Conservation (phyloP, 2,888 invertebrate genomes). For the Xestia ashworthii region DNA sequence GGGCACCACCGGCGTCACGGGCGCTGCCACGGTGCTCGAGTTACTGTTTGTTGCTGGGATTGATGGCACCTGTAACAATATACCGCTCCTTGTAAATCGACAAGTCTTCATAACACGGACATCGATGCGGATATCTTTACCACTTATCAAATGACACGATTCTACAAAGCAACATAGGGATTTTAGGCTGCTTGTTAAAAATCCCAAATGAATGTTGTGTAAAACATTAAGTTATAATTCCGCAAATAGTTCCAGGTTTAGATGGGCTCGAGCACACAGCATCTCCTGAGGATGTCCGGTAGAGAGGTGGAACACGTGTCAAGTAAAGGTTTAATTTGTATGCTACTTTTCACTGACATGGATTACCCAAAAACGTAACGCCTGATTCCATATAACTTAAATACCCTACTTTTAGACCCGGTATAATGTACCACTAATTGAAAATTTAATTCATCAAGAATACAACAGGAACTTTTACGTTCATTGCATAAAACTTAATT, state of each 20-base stretch:
- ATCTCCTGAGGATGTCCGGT: neutral
- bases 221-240: neutral
- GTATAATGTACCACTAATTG: neutral
- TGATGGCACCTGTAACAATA: constrained; percentile 51
- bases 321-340: neutral
- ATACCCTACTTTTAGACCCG: neutral
- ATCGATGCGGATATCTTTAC: neutral
- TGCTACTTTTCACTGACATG: neutral
- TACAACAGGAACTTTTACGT: neutral
- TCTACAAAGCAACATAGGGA: neutral
- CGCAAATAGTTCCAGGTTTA: neutral
- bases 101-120: neutral
- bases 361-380: neutral
- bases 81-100: neutral
- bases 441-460: no score
- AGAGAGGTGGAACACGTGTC: neutral
- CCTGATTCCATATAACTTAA: neutral
- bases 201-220: no score
- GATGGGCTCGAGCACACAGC: neutral
- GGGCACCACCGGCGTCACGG: constrained; percentile 55
- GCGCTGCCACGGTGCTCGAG: constrained; percentile 48
- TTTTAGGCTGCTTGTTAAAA: neutral
- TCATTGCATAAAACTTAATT: neutral
- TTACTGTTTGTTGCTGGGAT: constrained; percentile 36
- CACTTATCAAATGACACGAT: neutral